Evolutionary conservation across 1,140 invertebrate species (phyloP), one percentile per base, ranked within the genome.

Genomic region (Lucilia sericata): DNA sequence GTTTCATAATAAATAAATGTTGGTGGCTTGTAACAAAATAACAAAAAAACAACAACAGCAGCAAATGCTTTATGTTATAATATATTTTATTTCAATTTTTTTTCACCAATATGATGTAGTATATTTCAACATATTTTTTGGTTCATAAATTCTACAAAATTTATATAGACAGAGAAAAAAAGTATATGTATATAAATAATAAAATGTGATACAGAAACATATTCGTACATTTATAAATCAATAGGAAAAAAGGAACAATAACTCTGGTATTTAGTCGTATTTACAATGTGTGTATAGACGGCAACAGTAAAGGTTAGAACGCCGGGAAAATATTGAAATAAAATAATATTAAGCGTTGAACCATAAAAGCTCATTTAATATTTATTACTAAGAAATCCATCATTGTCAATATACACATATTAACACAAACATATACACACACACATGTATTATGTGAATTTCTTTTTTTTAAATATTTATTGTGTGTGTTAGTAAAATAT

Each of bases 351-450:
- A 49, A 49, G 76, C 76, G 76, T 80, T 80, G 76, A 80, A 80
- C 76, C 76, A 80, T 80, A 49, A 80, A 80, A 80, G 76, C 76
- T 80, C 76, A 80, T 80, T 80, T 80, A 80, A 80, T 49, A 80
- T 80, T 80, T 80, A 80, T 80, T 80, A 49, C 76, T 49, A 47
- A 51, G 76, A 49, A 80, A 80, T 80, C 76, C 76, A 80, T 80
- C 76, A 80, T 80, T 80, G 76, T 80, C 76, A 80, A 80, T 80
- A 80, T 70, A 70, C 65, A 60, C 55, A 17, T 17, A 60, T 60
- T n/a, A 17, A 60, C 17, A 60, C 17, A 14, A 5, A n/a, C 51
- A 60, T n/a, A n/a, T n/a, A n/a, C n/a, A n/a, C n/a, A 60, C 55
- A 70, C 65, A 70, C 65, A 9, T 55, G 13, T 42, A 8, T 42